phyloP scores from a whole-genome alignment of 2,888 invertebrate species.

The Caenorhabditis sp. region DNA sequence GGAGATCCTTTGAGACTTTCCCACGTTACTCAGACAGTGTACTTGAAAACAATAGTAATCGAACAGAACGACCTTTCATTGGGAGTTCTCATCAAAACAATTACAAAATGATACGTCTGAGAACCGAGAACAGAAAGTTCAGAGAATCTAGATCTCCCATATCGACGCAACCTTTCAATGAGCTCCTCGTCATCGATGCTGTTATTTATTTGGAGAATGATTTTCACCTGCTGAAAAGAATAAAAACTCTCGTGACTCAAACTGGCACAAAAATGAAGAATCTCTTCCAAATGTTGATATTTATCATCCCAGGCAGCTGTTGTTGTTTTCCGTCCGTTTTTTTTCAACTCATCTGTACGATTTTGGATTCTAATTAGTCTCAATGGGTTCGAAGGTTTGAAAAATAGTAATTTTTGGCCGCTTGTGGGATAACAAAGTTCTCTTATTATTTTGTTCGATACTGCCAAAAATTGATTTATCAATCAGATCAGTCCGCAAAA shows the following conservation, averaged over 20 bases:
- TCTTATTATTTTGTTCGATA: too few species aligned
- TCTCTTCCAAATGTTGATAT: background rate
- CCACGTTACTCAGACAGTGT: background rate
- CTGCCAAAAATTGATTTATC: too few species aligned
- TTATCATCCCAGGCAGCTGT: conserved; percentile 9
- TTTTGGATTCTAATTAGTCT: background rate
- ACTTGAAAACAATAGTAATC: background rate
- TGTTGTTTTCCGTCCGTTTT: conserved; percentile 9
- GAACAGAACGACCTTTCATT: background rate
- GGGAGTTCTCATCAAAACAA: background rate
- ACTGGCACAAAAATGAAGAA: background rate
- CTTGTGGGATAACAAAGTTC: background rate
- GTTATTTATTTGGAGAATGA: background rate
- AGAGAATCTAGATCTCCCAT: background rate
- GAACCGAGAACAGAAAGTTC: too few species aligned
- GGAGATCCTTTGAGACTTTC: background rate
- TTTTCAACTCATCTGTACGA: background rate
- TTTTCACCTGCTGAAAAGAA: background rate
- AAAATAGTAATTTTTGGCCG: background rate
- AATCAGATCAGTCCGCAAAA: too few species aligned
- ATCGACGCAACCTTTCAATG: too few species aligned
- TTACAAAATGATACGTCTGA: too few species aligned
- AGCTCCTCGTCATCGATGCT: background rate
- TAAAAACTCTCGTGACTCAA: background rate
- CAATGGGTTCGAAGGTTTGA: background rate